Conservation (phyloP, 2,888 invertebrate genomes). For the Heteropelma amictum region DNA sequence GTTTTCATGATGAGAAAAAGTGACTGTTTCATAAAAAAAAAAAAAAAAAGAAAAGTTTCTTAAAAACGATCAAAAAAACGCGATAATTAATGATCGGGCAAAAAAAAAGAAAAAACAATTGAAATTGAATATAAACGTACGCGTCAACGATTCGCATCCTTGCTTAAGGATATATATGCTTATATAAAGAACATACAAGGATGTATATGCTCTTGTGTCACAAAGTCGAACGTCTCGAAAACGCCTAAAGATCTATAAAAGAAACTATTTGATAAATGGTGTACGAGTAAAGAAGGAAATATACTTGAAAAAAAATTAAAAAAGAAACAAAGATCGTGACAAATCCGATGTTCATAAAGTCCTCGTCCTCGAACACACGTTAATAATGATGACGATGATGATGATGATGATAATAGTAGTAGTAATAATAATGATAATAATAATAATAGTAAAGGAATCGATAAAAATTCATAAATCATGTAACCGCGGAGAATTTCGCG, state of each 20-base stretch:
- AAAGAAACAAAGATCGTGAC: too few relatives aligned
- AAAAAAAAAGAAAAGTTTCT: slow-evolving; percentile 5
- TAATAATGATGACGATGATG: not conserved
- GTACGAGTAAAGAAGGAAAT: slow-evolving; percentile 15
- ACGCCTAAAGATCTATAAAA: slow-evolving; percentile 49
- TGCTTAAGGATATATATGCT: not conserved
- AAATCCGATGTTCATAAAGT: too few relatives aligned
- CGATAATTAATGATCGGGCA: slow-evolving; percentile 1
- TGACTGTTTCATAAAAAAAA: not conserved
- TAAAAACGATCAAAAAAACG: too few relatives aligned
- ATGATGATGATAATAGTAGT: slow-evolving; percentile 20
- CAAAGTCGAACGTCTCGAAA: slow-evolving; percentile 33
- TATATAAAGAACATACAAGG: not conserved
- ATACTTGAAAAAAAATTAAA: not conserved
- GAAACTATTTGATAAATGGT: slow-evolving; percentile 16
- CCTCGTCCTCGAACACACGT: not conserved
- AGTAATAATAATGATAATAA: slow-evolving; percentile 41
- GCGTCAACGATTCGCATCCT: slow-evolving; percentile 13
- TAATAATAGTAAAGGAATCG: slow-evolving; percentile 25
- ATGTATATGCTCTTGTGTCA: not conserved
- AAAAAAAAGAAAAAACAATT: slow-evolving; percentile 4
- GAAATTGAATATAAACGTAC: slow-evolving; percentile 19
- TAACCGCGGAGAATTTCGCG: slow-evolving; percentile 20
- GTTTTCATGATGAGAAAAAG: not conserved
- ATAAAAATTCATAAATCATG: slow-evolving; percentile 43